These are phyloP conservation scores for Diorhabda sublineata DNA, from an alignment of 1,140 invertebrate genomes.

Conservation along the genomic window DNA sequence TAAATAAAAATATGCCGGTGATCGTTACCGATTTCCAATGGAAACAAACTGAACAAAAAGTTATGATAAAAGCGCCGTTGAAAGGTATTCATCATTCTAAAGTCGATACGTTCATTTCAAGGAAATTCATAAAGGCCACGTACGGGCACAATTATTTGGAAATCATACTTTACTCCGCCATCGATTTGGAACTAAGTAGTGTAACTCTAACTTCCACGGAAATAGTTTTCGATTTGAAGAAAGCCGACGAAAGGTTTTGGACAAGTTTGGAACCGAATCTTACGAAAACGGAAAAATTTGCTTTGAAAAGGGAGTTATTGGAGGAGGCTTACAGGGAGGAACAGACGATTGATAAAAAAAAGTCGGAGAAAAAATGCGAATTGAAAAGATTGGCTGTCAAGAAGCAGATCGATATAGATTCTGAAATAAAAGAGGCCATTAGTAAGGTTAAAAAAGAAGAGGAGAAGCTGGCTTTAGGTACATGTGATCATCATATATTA, in stretches of 20 bases:
- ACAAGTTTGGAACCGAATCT: constrained; percentile 52
- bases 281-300: constrained; percentile 53
- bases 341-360: constrained; percentile 53
- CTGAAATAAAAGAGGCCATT: constrained; percentile 52
- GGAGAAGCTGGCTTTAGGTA: constrained; percentile 58
- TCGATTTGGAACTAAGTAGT: constrained; percentile 55
- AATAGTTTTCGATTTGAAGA: constrained; percentile 59
- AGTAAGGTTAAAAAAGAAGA: constrained; percentile 54
- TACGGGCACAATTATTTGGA: constrained; percentile 65
- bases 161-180: constrained; percentile 55
- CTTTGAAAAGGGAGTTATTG: constrained; percentile 52
- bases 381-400: constrained; percentile 55
- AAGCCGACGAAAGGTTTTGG: constrained; percentile 56
- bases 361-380: constrained; percentile 50
- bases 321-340: constrained; percentile 48
- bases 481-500: background rate
- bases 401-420: constrained; percentile 59
- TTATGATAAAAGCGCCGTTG: constrained; percentile 58
- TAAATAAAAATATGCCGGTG: constrained; percentile 58
- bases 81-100: constrained; percentile 51
- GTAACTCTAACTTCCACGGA: constrained; percentile 55
- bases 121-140: constrained; percentile 62
- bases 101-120: constrained; percentile 60
- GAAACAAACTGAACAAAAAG: constrained; percentile 56
- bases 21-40: constrained; percentile 65